A percentile compares a stretch with the other conserved stretches of the same genome.
These are phyloP conservation scores for Trissolcus japonicus DNA, from an alignment of 2,888 invertebrate genomes.

Conservation along the genomic window DNA sequence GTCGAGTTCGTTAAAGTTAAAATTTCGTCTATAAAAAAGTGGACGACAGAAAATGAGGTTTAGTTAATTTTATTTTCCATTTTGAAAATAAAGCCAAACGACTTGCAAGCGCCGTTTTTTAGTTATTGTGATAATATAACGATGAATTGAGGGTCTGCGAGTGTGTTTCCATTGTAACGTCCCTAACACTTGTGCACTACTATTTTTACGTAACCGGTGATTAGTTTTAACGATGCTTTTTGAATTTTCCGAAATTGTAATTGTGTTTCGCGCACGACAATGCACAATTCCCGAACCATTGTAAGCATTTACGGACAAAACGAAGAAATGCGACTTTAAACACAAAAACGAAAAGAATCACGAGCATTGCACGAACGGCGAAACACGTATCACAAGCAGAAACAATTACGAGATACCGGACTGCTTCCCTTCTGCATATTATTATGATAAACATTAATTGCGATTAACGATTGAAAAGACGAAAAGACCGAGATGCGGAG, in stretches of 20 bases:
- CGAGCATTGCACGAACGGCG: conserved; percentile 32
- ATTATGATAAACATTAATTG: conserved; percentile 74
- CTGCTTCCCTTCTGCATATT: conserved; percentile 71
- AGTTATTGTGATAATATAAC: conserved; percentile 2
- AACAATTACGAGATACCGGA: conserved; percentile 55
- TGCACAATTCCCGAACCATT: conserved; percentile 16
- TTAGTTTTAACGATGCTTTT: conserved; percentile 19
- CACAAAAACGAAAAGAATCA: conserved; percentile 8
- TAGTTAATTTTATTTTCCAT: too few relatives aligned
- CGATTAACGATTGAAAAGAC: conserved; percentile 69
- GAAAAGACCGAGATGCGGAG: conserved; percentile 60
- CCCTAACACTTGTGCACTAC: conserved; percentile 1
- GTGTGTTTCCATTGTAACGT: conserved; percentile 13
- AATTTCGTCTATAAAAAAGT: too few relatives aligned
- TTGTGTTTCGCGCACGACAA: conserved; percentile 18
- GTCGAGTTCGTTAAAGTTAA: too few relatives aligned
- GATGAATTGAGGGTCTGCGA: conserved; percentile 1
- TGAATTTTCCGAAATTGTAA: conserved; percentile 20
- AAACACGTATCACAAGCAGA: conserved; percentile 47
- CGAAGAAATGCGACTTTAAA: conserved; percentile 4
- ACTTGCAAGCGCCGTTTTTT: not conserved
- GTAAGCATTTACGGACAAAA: conserved; percentile 22
- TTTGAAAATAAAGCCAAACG: too few relatives aligned
- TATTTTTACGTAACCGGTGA: conserved; percentile 20
- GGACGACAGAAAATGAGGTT: too few relatives aligned